A percentile compares a stretch with the other conserved stretches of the same genome.
phyloP scores from a whole-genome alignment of 2,113 vertebrate species.

The Mastomys natalensis region DNA sequence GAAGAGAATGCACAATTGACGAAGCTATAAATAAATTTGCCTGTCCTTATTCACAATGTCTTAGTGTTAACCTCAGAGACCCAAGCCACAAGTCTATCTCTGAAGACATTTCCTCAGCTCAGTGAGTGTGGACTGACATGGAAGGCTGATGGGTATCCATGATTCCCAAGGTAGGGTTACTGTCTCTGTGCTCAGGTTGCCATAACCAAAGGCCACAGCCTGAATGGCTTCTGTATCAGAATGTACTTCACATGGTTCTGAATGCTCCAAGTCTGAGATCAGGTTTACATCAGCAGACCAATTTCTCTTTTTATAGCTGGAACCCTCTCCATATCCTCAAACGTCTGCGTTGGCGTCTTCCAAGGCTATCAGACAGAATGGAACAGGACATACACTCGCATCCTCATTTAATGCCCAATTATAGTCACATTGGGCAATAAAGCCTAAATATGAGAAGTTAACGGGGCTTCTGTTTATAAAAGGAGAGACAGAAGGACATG shows the following conservation, averaged over 20 bases:
- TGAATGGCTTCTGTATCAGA: accelerated
- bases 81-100: accelerated
- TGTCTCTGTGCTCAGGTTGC: not conserved
- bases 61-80: not conserved
- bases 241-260: not conserved
- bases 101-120: not conserved
- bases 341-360: not conserved
- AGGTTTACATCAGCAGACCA: not conserved
- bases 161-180: not conserved
- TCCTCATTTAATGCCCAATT: not conserved
- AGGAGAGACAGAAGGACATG: accelerated
- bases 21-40: not conserved
- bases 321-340: not conserved
- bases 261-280: not conserved
- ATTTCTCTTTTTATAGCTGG: accelerated
- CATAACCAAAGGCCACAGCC: not conserved
- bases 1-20: not conserved
- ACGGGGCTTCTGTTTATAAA: not conserved
- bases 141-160: accelerated
- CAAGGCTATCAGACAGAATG: not conserved
- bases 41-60: not conserved
- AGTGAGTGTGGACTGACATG: accelerated
- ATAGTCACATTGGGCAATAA: accelerated
- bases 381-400: accelerated
- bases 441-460: not conserved